A percentile compares a stretch with the other conserved stretches of the same genome.
phyloP scores from a whole-genome alignment of 2,797 vertebrate species.

The Ptychadena robeensis region DNA sequence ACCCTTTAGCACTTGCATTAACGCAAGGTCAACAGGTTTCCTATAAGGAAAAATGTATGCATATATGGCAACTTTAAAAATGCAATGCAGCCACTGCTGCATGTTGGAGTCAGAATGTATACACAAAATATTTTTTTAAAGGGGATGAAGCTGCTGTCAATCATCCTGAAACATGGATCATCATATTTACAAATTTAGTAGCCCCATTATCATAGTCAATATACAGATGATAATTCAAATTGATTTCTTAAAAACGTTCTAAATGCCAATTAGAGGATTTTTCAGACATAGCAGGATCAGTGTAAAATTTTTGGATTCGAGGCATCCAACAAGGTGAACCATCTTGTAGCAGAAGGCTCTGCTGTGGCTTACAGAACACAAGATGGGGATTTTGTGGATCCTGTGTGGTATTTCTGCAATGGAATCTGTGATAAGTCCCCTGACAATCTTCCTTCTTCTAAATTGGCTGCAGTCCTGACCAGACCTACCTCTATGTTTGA shows the following conservation, averaged over 20 bases:
- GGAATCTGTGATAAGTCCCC: constrained; percentile 19
- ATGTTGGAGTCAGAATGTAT: no score
- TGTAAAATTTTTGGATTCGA: background rate
- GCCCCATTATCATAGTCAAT: background rate
- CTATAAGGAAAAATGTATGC: no score
- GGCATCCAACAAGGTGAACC: background rate
- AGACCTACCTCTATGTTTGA: background rate
- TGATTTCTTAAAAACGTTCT: background rate
- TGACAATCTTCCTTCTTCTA: background rate
- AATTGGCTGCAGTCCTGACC: constrained; percentile 16
- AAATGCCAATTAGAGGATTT: background rate
- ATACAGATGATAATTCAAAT: background rate
- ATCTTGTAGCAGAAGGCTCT: background rate
- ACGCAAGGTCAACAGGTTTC: no score
- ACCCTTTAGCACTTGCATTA: no score
- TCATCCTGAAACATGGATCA: no score
- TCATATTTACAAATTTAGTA: background rate
- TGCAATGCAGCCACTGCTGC: no score
- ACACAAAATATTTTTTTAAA: no score
- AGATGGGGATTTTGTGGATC: constrained; percentile 7
- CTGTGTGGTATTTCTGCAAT: constrained; percentile 25
- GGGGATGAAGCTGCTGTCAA: no score
- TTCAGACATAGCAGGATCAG: no score
- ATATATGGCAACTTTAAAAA: no score
- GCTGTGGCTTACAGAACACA: constrained; percentile 11